Evolutionary conservation across 2,113 vertebrate genomes (phyloP).

Genomic region (Brachyhypopomus occidentalis): DNA sequence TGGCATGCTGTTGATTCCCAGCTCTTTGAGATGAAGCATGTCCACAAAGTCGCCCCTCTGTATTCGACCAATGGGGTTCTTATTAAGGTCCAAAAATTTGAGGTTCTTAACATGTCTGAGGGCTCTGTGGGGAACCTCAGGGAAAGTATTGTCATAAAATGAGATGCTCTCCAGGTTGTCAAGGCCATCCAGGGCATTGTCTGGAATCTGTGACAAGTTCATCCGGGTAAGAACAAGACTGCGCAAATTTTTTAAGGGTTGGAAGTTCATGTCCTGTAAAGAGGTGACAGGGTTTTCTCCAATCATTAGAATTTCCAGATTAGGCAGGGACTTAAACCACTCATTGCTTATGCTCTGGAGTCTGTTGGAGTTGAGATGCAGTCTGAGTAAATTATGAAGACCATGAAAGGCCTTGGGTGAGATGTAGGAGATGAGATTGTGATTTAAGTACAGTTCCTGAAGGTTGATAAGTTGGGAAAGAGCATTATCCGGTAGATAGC

Average conservation of each 20-base stretch:
- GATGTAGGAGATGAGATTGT: conserved; percentile 90
- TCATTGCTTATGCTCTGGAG: conserved; percentile 84
- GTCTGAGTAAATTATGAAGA: conserved; percentile 86
- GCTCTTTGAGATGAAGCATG: conserved; percentile 94
- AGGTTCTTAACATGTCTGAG: conserved; percentile 88
- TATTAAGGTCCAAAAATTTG: conserved; percentile 98
- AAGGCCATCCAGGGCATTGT: conserved; percentile 87
- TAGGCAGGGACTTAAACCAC: conserved; percentile 92
- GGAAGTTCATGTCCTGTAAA: conserved; percentile 92
- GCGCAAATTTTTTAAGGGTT: conserved; percentile 88
- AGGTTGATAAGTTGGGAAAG: conserved; percentile 84
- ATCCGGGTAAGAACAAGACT: conserved; percentile 95
- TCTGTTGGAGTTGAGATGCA: conserved; percentile 97
- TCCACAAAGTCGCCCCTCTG: conserved; percentile 93
- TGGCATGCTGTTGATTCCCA: conserved; percentile 98
- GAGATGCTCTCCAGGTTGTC: conserved; percentile 96
- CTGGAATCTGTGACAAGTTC: conserved; percentile 92
- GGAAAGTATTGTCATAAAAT: conserved; percentile 94
- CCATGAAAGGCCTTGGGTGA: conserved; percentile 87
- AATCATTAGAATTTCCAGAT: conserved; percentile 96
- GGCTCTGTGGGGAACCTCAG: conserved; percentile 85
- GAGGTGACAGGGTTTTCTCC: conserved; percentile 93
- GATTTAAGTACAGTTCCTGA: conserved; percentile 98
- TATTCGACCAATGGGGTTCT: conserved; percentile 95
- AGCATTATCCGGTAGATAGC: conserved; percentile 83